Conservation (phyloP, 2,888 invertebrate genomes). For the Phoenoteleia sp. region DNA sequence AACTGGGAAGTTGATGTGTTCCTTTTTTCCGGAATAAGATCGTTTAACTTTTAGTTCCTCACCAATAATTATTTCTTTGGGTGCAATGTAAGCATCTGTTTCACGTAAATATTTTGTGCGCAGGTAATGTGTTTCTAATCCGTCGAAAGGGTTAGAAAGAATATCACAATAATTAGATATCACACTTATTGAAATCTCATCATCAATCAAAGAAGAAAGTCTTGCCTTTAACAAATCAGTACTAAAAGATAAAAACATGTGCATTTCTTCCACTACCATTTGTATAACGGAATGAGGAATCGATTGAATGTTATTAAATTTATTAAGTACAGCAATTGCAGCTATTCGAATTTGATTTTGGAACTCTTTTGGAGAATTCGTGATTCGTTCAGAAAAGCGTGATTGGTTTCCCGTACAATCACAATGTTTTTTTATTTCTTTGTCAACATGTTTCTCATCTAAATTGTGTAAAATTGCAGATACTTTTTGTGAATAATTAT, state of each 20-base stretch:
- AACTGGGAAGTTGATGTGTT: too few relatives aligned
- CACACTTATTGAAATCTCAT: background rate
- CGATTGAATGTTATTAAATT: background rate
- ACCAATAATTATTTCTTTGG: conserved; percentile 6
- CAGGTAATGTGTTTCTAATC: background rate
- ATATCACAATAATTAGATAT: background rate
- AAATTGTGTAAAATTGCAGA: background rate
- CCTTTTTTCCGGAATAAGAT: background rate
- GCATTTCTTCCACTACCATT: background rate
- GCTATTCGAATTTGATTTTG: background rate
- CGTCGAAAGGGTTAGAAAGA: background rate
- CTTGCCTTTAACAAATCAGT: background rate
- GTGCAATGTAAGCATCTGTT: conserved; percentile 13
- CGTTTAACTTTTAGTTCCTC: background rate
- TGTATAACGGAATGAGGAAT: background rate
- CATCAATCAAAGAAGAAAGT: background rate
- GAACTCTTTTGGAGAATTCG: background rate
- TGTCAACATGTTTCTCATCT: too few relatives aligned
- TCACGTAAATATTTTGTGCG: background rate
- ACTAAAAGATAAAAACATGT: background rate
- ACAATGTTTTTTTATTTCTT: too few relatives aligned
- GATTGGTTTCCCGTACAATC: too few relatives aligned
- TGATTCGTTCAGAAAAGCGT: too few relatives aligned
- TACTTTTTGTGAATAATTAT: background rate
- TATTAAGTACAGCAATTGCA: background rate